phyloP scores from a whole-genome alignment of 2,113 vertebrate genomes.

The Megalops atlanticus region DNA sequence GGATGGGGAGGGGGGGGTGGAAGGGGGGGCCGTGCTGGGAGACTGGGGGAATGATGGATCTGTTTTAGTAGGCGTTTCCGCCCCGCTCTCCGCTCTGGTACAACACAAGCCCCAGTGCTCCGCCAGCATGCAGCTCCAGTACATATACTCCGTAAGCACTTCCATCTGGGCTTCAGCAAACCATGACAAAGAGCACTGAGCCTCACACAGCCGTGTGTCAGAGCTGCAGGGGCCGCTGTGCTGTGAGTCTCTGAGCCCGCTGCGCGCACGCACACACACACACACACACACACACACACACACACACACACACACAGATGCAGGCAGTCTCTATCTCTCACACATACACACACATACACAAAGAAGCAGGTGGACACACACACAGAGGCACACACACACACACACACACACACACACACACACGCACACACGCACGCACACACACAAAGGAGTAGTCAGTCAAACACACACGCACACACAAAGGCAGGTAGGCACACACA shows the following conservation, averaged over 20 bases:
- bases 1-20: neutral
- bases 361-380: too few relatives aligned
- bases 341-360: neutral
- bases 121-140: slow-evolving; percentile 55
- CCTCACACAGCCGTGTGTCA: slow-evolving; percentile 15
- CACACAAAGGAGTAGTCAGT: neutral
- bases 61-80: neutral
- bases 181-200: slow-evolving; percentile 25
- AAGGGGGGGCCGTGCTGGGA: too few relatives aligned
- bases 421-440: neutral
- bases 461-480: neutral
- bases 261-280: neutral
- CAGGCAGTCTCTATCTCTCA: too few relatives aligned
- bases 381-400: too few relatives aligned
- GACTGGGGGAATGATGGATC: neutral
- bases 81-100: neutral
- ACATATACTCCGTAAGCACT: slow-evolving; percentile 57
- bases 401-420: neutral
- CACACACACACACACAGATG: too few relatives aligned
- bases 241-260: neutral
- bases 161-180: slow-evolving; percentile 57
- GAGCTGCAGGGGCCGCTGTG: neutral
- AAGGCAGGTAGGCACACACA: neutral
- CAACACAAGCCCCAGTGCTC: slow-evolving; percentile 33
- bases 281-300: too few relatives aligned